Base-by-base conservation (phyloP, 1,140 invertebrate species). In the Dendroctonus valens region DNA sequence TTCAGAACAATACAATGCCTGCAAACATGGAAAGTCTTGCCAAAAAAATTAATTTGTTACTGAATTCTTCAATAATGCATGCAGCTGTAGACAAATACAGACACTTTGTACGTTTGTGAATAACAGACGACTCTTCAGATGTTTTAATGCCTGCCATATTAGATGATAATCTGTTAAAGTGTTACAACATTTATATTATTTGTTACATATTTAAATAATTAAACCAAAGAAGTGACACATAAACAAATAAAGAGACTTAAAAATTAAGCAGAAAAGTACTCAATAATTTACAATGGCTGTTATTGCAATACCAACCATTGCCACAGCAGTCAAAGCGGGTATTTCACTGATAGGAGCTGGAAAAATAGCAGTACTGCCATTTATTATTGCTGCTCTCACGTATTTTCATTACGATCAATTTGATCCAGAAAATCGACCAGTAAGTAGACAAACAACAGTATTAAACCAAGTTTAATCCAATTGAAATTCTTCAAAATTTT, bases 331-430 rank as follows among this genome's bases (percentile, higher is more conserved):
- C 5, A 91, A 91, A 75, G 77, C 87, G 7, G 88, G 89, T 0
- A 82, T 87, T 1, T 76, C 86, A 0, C 78, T 91, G 0, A 82
- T 87, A 2, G 89, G 90, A 0, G 78, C 88, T 3, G 84, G 86
- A 52, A 90, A 91, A 69, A 75, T 92, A 0, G 83, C 89, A 15
- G 86, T 93, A 68, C 79, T 94, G 37, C 92, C 93, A 0, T 83
- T 88, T 37, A 83, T 94, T 64, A 79, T 95, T 52, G 90, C 87
- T 0, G 84, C 89, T 0, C 79, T 95, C 48, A 88, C 90, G 0
- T 94, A 93, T 73, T 93, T 90, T 77, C 87, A 92, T 78, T 94
- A 94, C 75, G 91, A 93, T 68, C 79, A 91, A 2, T 87, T 92
- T 72, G 92, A 94, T 76, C 92, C 92, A 0, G 92, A 94, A 78